Evolutionary conservation across 2,113 vertebrate genomes (phyloP), one percentile per base, ranked within the genome.

Genomic region (Laticauda colubrina): DNA sequence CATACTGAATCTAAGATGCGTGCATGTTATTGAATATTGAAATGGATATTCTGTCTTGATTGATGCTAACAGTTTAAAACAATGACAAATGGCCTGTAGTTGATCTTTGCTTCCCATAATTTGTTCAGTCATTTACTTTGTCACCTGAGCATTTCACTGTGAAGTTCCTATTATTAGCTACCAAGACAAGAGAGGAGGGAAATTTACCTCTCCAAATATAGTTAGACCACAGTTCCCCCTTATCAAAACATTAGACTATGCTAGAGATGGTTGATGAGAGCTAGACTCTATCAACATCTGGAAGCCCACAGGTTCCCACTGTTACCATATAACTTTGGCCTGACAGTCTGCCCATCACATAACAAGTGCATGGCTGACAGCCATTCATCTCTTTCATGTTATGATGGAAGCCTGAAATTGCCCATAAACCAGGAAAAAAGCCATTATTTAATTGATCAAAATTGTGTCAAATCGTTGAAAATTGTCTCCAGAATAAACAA

Each of bases 401-500:
- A 96, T 94, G 97, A 97, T 97, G 97, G 93, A 96, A 97, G 69
- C 90, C 94, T 2, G 1, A 98, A 98, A 98, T 98, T 98, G 98
- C 97, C 96, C 97, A 95, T 97, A 98, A 97, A 97, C 97, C 97
- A 98, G 98, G 98, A 98, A 98, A 98, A 97, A 97, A 96, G 95
- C 96, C 96, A 98, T 99, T 98, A 98, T 98, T 98, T 98, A 98
- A 98, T 99, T 98, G 98, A 98, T 98, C 96, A 97, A 98, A 87
- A 98, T 98, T 98, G 98, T 97, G 87, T 98, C 98, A 98, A 98
- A 98, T 98, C 97, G 96, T 97, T 97, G 96, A 98, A 98, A 98
- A 98, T 97, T 98, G 98, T 98, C 98, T 98, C 97, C 94, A 98
- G 97, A 97, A 96, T 98, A 98, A 98, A 98, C 98, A 98, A 98